phyloP scores from a whole-genome alignment of 1,140 invertebrate species.

The Argopecten irradians region DNA sequence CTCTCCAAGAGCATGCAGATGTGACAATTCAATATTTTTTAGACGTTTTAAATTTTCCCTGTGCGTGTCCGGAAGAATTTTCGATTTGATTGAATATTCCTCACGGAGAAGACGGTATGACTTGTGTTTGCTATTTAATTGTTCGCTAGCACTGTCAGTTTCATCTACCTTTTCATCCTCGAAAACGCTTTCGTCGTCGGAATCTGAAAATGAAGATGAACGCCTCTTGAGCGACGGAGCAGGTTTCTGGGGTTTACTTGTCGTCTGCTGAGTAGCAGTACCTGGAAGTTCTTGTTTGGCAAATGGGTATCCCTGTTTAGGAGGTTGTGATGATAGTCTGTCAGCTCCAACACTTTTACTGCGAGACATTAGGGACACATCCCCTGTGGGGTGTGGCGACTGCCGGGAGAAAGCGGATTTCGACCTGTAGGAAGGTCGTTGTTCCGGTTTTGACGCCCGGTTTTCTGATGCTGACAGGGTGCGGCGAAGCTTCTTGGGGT shows the following conservation, averaged over 20 bases:
- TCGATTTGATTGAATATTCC: neutral
- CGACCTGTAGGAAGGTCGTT: neutral
- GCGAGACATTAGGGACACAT: neutral
- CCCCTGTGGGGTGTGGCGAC: neutral
- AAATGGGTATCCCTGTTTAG: neutral
- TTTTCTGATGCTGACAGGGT: neutral
- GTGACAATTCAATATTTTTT: neutral
- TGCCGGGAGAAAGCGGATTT: neutral
- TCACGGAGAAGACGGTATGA: neutral
- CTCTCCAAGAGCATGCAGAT: neutral
- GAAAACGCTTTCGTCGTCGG: neutral
- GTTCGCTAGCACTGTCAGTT: neutral
- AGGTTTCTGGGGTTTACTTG: neutral
- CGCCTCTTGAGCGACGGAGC: neutral
- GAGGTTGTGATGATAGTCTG: neutral
- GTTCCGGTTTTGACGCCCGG: neutral
- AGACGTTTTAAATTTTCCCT: slow-evolving; percentile 1
- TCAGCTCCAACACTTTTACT: neutral
- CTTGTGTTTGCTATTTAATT: neutral
- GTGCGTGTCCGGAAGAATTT: neutral
- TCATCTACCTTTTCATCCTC: neutral
- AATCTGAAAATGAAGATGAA: neutral
- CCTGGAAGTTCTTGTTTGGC: neutral
- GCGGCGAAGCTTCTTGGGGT: neutral
- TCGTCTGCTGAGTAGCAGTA: neutral